Base-by-base conservation (phyloP, 2,113 vertebrate species). In the Pyrgilauda ruficollis region DNA sequence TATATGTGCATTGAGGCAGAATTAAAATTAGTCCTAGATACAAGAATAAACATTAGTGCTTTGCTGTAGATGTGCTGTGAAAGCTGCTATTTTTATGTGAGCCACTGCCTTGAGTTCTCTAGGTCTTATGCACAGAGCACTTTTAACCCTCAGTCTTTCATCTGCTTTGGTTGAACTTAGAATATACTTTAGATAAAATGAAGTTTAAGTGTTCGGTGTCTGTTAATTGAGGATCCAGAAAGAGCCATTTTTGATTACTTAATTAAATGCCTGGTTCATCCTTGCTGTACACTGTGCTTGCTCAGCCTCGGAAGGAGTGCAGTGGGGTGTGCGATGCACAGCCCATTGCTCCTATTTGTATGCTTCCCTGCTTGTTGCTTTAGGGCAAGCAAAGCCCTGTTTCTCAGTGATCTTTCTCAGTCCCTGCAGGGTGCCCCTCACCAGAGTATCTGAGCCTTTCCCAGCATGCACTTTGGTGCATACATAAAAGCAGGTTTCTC, bases 401-500 rank as follows among this genome's bases (percentile, higher is more conserved):
- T 85, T 89, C 81, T 85, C 82, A 26, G 67, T 73, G 66, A 73
- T 95, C 78, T 93, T 78, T 80, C 76, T 69, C 67, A 50, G 91
- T 93, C 91, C 93, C 94, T 30, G 17, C 77, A 90, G 94, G 93
- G 91, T 91, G 94, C 93, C 96, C 89, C 94, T 95, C 84, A 69
- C 70, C 46, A 49, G 84, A 78, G 89, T 83, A 66, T 91, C 74
- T 11, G 81, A 93, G 89, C 87, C 43, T 41, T 83, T 96, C 95
- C 96, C 84, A 0, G 87, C 84, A 89, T 95, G 94, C 94, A 73
- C 49, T 72, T 64, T 13, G 56, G 58, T 87, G 93, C 89, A 76
- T 85, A 39, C 77, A 84, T 82, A 75, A 87, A 82, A 84, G 77
- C 84, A 85, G 94, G 89, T 85, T 94, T 94, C 86, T 78, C 77